Conservation (phyloP, 2,113 vertebrate species). For the Myotis davidii region DNA sequence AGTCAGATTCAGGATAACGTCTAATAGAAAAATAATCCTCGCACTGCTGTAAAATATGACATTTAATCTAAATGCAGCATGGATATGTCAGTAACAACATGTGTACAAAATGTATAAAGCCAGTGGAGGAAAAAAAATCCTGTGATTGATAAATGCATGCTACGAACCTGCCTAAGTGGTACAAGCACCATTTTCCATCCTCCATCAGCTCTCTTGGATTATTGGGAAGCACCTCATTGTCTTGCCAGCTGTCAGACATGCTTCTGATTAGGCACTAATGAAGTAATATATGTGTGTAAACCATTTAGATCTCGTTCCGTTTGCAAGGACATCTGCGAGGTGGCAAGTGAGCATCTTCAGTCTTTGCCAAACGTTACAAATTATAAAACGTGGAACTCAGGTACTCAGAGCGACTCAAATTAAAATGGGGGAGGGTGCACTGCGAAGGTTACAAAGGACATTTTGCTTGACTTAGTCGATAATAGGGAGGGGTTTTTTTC, state of each 20-base stretch:
- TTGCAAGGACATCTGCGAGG: conserved; percentile 80
- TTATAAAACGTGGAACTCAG: conserved; percentile 74
- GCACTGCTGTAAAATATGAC: neutral
- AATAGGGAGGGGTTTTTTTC: conserved; percentile 20
- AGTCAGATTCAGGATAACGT: neutral
- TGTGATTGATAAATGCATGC: neutral
- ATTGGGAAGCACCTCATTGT: conserved; percentile 63
- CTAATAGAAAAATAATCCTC: neutral
- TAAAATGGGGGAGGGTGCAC: conserved; percentile 56
- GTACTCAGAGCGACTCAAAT: conserved; percentile 69
- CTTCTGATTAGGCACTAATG: conserved; percentile 80
- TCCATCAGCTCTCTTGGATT: conserved; percentile 65
- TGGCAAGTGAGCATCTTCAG: conserved; percentile 74
- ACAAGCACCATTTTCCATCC: conserved; percentile 62
- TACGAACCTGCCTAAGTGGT: neutral
- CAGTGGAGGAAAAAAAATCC: neutral
- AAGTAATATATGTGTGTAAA: conserved; percentile 79
- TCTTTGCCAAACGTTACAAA: conserved; percentile 78
- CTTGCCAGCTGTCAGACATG: conserved; percentile 77
- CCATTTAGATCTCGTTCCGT: conserved; percentile 74
- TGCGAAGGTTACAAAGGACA: conserved; percentile 76
- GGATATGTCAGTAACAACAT: neutral
- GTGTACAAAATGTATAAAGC: neutral
- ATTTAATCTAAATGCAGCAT: neutral
- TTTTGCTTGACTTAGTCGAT: conserved; percentile 60